Evolutionary conservation across 2,888 invertebrate species (phyloP).

Genomic region (Chloroclysta siterata): DNA sequence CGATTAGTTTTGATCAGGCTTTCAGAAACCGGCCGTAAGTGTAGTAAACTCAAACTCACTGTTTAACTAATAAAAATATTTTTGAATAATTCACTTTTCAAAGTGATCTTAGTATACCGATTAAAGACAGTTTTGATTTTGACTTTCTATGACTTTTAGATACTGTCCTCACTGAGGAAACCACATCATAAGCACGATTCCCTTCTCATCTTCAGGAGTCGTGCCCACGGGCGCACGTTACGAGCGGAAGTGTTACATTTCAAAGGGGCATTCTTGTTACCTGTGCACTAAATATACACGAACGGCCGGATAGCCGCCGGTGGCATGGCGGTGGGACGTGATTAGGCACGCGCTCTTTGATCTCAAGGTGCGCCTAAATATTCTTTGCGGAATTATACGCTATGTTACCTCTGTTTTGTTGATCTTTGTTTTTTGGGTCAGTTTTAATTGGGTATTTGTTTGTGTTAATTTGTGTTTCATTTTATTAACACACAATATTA

Average conservation of each 20-base stretch:
- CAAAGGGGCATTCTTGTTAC: slow-evolving; percentile 83
- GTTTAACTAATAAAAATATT: no score
- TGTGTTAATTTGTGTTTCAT: neutral
- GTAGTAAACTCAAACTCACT: no score
- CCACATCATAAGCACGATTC: neutral
- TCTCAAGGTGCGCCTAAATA: slow-evolving; percentile 57
- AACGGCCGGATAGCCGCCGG: slow-evolving; percentile 54
- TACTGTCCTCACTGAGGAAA: slow-evolving; percentile 36
- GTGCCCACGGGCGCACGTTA: slow-evolving; percentile 53
- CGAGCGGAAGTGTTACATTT: slow-evolving; percentile 82
- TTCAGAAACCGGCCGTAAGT: no score
- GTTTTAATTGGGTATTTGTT: slow-evolving; percentile 22
- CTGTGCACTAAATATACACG: slow-evolving; percentile 77
- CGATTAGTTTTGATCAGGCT: no score
- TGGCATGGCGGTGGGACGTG: slow-evolving; percentile 47
- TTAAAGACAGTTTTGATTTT: no score
- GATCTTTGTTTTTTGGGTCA: slow-evolving; percentile 27
- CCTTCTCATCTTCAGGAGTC: neutral
- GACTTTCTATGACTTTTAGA: no score
- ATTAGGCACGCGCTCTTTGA: slow-evolving; percentile 69
- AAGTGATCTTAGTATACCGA: no score
- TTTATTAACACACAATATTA: neutral
- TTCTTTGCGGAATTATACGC: slow-evolving; percentile 32
- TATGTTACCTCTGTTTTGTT: slow-evolving; percentile 23
- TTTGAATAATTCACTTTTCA: no score